phyloP scores from a whole-genome alignment of 2,113 vertebrate genomes.

The Acanthisitta chloris region DNA sequence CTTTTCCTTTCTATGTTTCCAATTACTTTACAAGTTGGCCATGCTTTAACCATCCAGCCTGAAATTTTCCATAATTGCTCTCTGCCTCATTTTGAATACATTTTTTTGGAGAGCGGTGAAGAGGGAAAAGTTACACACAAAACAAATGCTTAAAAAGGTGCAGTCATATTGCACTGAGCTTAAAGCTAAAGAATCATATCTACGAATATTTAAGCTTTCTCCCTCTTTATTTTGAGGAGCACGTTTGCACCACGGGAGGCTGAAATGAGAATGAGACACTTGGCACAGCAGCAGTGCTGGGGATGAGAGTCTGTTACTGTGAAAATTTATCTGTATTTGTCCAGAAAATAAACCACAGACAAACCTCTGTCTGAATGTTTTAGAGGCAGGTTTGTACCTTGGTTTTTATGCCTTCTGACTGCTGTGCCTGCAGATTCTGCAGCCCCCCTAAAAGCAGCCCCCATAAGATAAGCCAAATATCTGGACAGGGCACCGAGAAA shows the following conservation, averaged over 20 bases:
- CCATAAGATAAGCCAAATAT: neutral
- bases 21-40: constrained; percentile 5
- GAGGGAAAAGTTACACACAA: neutral
- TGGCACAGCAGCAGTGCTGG: neutral
- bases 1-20: neutral
- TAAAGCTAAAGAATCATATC: neutral
- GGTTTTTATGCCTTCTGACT: neutral
- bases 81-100: neutral
- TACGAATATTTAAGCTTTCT: neutral
- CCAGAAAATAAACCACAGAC: neutral
- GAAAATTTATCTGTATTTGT: neutral
- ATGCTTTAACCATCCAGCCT: neutral
- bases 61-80: constrained; percentile 44
- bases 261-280: neutral
- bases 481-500: rapidly evolving
- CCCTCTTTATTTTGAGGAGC: neutral
- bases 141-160: neutral
- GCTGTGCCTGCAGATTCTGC: rapidly evolving
- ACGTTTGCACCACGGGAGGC: neutral
- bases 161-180: neutral
- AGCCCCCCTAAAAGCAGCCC: neutral
- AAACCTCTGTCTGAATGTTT: neutral
- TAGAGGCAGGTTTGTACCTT: neutral
- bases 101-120: neutral
- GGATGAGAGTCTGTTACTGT: neutral